Evolutionary conservation across 2,113 vertebrate genomes (phyloP), one percentile per base, ranked within the genome.

Genomic region (Mohoua ochrocephala): DNA sequence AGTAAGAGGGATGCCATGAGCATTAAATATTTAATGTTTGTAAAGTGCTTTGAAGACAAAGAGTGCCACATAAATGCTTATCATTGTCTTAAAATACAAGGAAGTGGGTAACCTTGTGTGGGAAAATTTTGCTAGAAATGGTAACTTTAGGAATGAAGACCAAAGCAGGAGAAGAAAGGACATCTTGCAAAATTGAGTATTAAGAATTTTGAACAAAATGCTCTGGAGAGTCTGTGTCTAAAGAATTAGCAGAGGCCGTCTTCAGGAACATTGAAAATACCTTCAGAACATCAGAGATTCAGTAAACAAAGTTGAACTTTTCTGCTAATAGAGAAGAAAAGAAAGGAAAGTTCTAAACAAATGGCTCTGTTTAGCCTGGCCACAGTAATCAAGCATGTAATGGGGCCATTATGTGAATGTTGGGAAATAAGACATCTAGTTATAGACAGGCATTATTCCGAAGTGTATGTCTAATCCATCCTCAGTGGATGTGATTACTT

Each of bases 1-100:
- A 84, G 52, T 84, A 89, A 92, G 54, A 93, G 41, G 79, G 60
- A 84, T 84, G 61, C 90, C 76, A 47, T 33, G n/a, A 86, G 68
- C 87, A 89, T 92, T 96, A 96, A 97, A 93, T 96, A 94, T 96
- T 91, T 91, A 93, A 93, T 91, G 76, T 94, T 92, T 92, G 69
- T 91, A 92, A 96, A 96, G 68, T 87, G 93, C 82, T 95, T 93
- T 96, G 95, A 90, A 95, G 95, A 94, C 37, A 20, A 84, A 63
- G 85, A 81, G 63, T 86, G 28, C 60, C 77, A 93, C 44, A 75
- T 90, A 93, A 87, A 86, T 84, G 67, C 79, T 92, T 91, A 84
- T 73, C 50, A 70, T 79, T 88, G 47, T 93, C 54, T 92, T 94
- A 59, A 91, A 94, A 74, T 74, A 78, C 3, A 6, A 89, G 73